Base-by-base conservation (phyloP, 2,888 invertebrate genomes). In the Tridacna crocea region DNA sequence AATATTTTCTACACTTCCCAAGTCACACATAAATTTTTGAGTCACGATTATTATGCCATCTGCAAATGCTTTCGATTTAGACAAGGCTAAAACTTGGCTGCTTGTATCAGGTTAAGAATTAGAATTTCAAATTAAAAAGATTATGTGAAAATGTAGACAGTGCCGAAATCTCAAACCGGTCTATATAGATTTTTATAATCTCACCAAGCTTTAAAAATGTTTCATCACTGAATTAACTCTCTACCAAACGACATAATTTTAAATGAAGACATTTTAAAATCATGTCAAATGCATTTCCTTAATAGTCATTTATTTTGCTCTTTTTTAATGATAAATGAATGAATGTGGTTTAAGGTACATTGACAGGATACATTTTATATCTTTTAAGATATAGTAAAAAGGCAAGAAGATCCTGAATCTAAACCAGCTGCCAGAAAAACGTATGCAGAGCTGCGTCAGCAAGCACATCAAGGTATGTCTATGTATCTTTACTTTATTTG, bases 401-500 rank as follows among this genome's bases (percentile, higher is more conserved):
- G 51, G n/a, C n/a, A 26, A 48, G 70, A 68, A 47, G 68, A 68
- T 11, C 47, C 24, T 12, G 22, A 63, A 22, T 0, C 46, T 15
- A 68, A 46, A 11, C 47, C 24, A 70, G 70, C 51, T 24, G 22
- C 13, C 22, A 70, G 47, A 70, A 70, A 51, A 47, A 70, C 70
- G 2, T 70, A 70, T 70, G 70, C 70, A 2, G 22, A 70, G 12
- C 26, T 70, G n/a, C 70, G 51, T 36, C 51, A 70, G 13, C 70
- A 70, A 47, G 70, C 70, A 4, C 48, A 51, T 51, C 48, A 51
- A 70, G 70, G 70, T 70, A 70, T 8, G 36, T 36, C 36, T 36
- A 8, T 36, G n/a, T 19, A 10, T n/a, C n/a, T 58, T 1, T 58
- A 19, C 17, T 19, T 58, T 10, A 6, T n/a, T n/a, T 10, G 4